Evolutionary conservation across 2,888 invertebrate species (phyloP), one percentile per base, ranked within the genome.

Genomic region (Taphrorychus bicolor): DNA sequence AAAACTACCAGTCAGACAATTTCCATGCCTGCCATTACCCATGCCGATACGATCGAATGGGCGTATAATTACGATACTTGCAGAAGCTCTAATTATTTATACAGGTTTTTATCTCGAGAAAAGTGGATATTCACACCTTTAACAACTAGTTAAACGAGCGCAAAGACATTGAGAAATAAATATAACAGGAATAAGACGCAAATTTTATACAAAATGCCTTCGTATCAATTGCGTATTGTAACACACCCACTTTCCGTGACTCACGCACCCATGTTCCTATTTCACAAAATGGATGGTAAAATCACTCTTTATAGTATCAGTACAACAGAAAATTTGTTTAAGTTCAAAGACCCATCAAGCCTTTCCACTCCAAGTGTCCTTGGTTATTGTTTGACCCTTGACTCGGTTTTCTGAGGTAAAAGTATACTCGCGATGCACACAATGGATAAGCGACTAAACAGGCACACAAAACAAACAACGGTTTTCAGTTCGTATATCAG

Each of bases 391-490:
- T 53, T 61, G 61, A 61, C 53, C 53, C 24, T 52, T 61, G 41
- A 51, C 59, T 59, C 24, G 32, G 45, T 54, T 21, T n/a, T 57
- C 41, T 53, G 41, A 53, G 61, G 42, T 53, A 53, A 61, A 53
- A 61, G 42, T 54, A 61, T 61, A 45, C 61, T 24, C 42, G 61
- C 52, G 61, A 61, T 61, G 61, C 61, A 61, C 53, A 61, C 61
- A 61, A 61, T 45, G 53, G 61, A 61, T 61, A 61, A 53, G 32
- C 49, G 5, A 9, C 21, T 18, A 40, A 51, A 60, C 14, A 32
- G 53, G 45, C 53, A 41, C 45, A 41, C 11, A 53, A 53, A 42
- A 61, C 61, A 61, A 61, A 61, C 61, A 61, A 23, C 61, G 41
- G 22, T 53, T 60, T 53, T 61, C 53, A 61, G 61, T 61, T 42